These are phyloP conservation scores for Setophaga petechia DNA, from an alignment of 2,113 vertebrate genomes.

Conservation along the genomic window DNA sequence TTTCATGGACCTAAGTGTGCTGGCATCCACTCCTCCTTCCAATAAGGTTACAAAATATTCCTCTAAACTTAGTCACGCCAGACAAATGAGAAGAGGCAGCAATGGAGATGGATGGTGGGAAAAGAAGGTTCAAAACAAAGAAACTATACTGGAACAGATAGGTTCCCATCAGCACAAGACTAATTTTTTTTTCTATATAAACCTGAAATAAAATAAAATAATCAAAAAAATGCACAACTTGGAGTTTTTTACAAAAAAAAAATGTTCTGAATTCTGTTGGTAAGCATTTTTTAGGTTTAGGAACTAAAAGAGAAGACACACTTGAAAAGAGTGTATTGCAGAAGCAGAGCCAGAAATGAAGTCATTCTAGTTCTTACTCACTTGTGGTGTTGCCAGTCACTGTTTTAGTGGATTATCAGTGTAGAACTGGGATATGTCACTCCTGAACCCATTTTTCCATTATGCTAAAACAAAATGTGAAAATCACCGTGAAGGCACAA, in stretches of 20 bases:
- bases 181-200: background rate
- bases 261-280: background rate
- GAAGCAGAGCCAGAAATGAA: background rate
- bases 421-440: background rate
- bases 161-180: background rate
- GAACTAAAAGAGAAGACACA: background rate
- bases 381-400: background rate
- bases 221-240: fast-evolving
- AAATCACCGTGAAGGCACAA: background rate
- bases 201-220: background rate
- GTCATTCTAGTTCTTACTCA: background rate
- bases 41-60: background rate
- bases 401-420: background rate
- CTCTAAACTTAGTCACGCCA: background rate
- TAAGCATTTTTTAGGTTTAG: background rate
- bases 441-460: background rate
- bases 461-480: background rate
- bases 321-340: background rate
- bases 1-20: background rate
- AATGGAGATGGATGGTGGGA: background rate
- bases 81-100: background rate
- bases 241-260: background rate
- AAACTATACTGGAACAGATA: background rate
- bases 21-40: background rate
- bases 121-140: background rate